A percentile compares a stretch with the other conserved stretches of the same genome.
Conservation (phyloP, 2,797 vertebrate genomes). For the Sebastes ruberrimus region DNA sequence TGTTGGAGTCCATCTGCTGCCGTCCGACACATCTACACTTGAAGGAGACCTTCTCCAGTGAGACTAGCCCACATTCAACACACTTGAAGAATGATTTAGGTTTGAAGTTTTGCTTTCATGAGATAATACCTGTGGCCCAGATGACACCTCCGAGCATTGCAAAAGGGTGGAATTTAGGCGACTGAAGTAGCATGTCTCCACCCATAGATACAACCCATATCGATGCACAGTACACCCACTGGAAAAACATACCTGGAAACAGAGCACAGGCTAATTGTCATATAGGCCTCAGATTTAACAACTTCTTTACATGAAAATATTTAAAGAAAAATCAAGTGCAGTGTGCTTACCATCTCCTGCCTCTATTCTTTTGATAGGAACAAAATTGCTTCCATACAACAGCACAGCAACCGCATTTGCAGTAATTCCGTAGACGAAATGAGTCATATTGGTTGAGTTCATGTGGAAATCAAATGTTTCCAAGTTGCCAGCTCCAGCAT, state of each 20-base stretch:
- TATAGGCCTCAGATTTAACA: not conserved
- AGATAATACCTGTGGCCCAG: constrained; percentile 91
- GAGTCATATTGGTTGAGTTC: constrained; percentile 66
- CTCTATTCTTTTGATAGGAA: constrained; percentile 90
- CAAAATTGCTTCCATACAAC: constrained; percentile 90
- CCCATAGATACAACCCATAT: constrained; percentile 88
- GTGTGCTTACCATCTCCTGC: constrained; percentile 89
- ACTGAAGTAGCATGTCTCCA: constrained; percentile 84
- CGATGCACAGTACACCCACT: constrained; percentile 91
- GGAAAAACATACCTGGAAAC: constrained; percentile 91
- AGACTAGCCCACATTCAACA: not conserved
- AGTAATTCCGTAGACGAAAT: constrained; percentile 81
- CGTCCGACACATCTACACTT: not conserved
- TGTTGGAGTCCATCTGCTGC: not conserved
- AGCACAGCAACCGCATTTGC: constrained; percentile 84
- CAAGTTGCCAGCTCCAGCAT: not conserved
- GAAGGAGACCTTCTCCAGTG: not conserved
- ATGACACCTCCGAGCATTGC: constrained; percentile 92
- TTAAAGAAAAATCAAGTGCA: not conserved
- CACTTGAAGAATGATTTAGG: not conserved
- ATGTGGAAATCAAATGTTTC: not conserved
- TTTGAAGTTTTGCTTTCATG: not conserved
- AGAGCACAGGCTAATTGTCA: not conserved
- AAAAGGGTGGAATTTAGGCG: constrained; percentile 89
- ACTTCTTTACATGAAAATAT: not conserved